Evolutionary conservation across 1,140 invertebrate species (phyloP), one percentile per base, ranked within the genome.

Genomic region (Lepidurus apus): DNA sequence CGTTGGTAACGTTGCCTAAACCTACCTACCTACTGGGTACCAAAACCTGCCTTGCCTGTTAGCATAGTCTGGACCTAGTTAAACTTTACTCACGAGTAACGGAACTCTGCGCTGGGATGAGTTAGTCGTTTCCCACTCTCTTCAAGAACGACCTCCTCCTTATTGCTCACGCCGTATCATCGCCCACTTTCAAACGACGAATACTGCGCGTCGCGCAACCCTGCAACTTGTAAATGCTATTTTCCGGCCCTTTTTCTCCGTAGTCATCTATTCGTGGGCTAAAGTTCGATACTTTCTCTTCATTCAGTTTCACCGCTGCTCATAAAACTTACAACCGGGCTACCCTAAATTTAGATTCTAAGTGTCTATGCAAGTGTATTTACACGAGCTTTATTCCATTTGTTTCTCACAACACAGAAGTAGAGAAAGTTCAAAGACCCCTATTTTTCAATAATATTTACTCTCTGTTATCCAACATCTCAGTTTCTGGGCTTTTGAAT

Each of bases 71-170:
- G 53, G 53, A 65, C 53, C 53, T 65, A 65, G 53, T n/a, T 65
- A 65, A 65, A 65, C 53, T 65, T 65, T 65, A 65, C 53, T 65
- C 53, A n/a, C 53, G 53, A 65, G 53, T 65, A 65, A 65, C 53
- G 53, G 53, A 65, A 65, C 21, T 21, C 21, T 65, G 53, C 21
- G 53, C 53, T 65, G 53, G 53, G 53, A 21, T 65, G 53, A 65
- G 17, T 65, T 65, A 13, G 53, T 65, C 53, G 7, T 1, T 65
- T 21, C 53, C 21, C 53, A 13, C 53, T 34, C 34, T 34, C 0
- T 34, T 34, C 34, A 21, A n/a, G 53, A 1, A n/a, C 53, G 3
- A n/a, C 53, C 53, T 65, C 53, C 53, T 65, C 53, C 45, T 47
- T 47, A 10, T 21, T 65, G 17, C 53, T 65, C 53, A 5, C 53